These are phyloP conservation scores for Bufo bufo DNA, from an alignment of 2,113 vertebrate species.

Conservation along the genomic window DNA sequence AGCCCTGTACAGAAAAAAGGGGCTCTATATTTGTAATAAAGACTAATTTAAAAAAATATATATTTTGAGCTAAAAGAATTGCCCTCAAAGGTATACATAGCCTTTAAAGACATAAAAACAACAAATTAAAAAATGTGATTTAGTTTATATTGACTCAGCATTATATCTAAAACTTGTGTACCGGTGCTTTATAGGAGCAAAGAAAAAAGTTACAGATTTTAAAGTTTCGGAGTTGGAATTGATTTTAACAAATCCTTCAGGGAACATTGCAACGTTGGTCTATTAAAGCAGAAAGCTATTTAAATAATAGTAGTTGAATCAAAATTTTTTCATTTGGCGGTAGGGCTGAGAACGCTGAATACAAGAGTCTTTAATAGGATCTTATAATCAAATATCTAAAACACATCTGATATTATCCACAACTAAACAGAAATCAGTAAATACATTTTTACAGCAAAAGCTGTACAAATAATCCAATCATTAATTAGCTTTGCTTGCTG, in stretches of 20 bases:
- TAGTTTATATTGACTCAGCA: slow-evolving; percentile 16
- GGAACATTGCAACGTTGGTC: slow-evolving; percentile 7
- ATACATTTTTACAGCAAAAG: not conserved
- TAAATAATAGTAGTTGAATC: slow-evolving; percentile 53
- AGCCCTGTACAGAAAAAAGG: too few relatives aligned
- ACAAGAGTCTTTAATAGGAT: not conserved
- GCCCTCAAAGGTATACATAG: too few relatives aligned
- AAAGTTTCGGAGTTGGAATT: slow-evolving; percentile 36
- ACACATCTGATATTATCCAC: slow-evolving; percentile 1
- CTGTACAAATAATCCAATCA: not conserved
- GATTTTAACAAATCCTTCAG: slow-evolving; percentile 31
- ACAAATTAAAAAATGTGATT: not conserved
- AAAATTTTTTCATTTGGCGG: slow-evolving; percentile 20
- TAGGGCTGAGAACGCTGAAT: not conserved
- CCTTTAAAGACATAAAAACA: not conserved
- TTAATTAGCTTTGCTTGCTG: not conserved
- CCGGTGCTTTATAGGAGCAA: slow-evolving; percentile 14
- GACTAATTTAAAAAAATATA: too few relatives aligned
- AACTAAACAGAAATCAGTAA: not conserved
- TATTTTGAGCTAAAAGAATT: too few relatives aligned
- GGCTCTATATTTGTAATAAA: too few relatives aligned
- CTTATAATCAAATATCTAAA: slow-evolving; percentile 20
- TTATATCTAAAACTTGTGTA: slow-evolving; percentile 5
- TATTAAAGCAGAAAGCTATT: slow-evolving; percentile 32
- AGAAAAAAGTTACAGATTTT: slow-evolving; percentile 33